A percentile compares a stretch with the other conserved stretches of the same genome.
These are phyloP conservation scores for Sericinus montela DNA, from an alignment of 2,888 invertebrate genomes.

Conservation along the genomic window DNA sequence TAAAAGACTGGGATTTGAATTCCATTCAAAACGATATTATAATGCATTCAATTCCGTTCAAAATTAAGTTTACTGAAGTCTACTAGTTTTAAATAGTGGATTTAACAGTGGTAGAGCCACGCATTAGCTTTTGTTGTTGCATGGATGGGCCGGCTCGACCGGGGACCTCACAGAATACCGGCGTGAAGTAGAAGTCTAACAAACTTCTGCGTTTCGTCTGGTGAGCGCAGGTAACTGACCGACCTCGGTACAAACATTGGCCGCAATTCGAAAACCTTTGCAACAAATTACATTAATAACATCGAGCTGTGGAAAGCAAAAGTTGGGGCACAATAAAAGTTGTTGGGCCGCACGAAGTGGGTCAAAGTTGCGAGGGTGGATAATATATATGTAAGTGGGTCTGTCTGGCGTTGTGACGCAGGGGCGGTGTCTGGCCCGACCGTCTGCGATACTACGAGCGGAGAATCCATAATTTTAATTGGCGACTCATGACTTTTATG, in stretches of 20 bases:
- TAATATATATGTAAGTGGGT: conserved; percentile 51
- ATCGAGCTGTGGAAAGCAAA: conserved; percentile 28
- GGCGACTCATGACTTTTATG: conserved; percentile 15
- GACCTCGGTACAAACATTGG: background rate
- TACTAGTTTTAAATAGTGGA: too few relatives aligned
- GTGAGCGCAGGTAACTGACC: conserved; percentile 4
- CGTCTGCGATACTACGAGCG: conserved; percentile 27
- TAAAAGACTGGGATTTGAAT: too few relatives aligned
- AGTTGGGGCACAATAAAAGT: conserved; percentile 54
- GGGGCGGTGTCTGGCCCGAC: conserved; percentile 20
- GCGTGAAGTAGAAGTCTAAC: too few relatives aligned
- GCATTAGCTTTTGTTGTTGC: too few relatives aligned
- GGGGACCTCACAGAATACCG: too few relatives aligned
- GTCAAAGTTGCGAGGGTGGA: conserved; percentile 53
- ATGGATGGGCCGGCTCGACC: too few relatives aligned
- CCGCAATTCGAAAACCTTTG: background rate
- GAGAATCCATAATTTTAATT: conserved; percentile 30
- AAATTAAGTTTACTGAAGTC: too few relatives aligned
- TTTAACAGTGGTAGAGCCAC: too few relatives aligned
- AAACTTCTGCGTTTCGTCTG: too few relatives aligned
- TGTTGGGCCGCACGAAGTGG: conserved; percentile 48
- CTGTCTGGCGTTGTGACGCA: conserved; percentile 27
- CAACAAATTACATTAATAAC: conserved; percentile 25
- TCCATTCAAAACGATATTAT: too few relatives aligned
- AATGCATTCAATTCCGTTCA: too few relatives aligned